phyloP scores from a whole-genome alignment of 30 jellyfish, hydroid and myxozoan genomes.

The Aurelia sp. region DNA sequence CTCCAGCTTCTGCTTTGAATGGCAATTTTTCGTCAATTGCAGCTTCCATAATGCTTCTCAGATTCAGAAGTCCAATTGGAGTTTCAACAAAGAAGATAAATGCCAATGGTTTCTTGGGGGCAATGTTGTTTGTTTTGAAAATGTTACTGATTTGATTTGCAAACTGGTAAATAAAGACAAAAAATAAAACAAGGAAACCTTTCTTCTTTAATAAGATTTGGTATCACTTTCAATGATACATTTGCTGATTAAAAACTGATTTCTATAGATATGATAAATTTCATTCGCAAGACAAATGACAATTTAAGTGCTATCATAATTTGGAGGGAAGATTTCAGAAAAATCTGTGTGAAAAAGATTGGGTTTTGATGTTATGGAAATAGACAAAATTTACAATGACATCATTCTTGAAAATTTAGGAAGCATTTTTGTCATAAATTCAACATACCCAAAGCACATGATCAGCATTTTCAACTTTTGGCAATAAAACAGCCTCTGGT shows the following conservation, averaged over 20 bases:
- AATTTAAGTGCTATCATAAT: too few relatives aligned
- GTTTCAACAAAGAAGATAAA: slow-evolving; percentile 79
- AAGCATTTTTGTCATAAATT: too few relatives aligned
- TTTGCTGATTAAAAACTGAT: too few relatives aligned
- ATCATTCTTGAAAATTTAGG: too few relatives aligned
- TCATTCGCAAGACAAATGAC: too few relatives aligned
- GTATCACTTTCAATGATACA: too few relatives aligned
- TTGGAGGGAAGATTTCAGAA: too few relatives aligned
- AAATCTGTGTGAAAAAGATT: too few relatives aligned
- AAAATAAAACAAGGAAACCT: background rate
- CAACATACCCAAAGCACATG: slow-evolving; percentile 82
- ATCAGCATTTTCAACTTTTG: slow-evolving; percentile 80
- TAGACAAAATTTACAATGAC: too few relatives aligned
- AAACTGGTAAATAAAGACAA: slow-evolving; percentile 20
- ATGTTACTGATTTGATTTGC: slow-evolving; percentile 29
- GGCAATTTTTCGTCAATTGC: slow-evolving; percentile 44
- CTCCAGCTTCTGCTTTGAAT: slow-evolving; percentile 81
- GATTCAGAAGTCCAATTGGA: slow-evolving; percentile 83
- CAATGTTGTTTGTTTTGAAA: background rate
- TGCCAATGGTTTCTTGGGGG: slow-evolving; percentile 36
- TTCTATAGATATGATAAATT: too few relatives aligned
- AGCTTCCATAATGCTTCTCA: slow-evolving; percentile 79
- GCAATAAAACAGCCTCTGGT: slow-evolving; percentile 85
- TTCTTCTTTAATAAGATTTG: background rate
- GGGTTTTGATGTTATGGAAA: too few relatives aligned